Evolutionary conservation across 2,888 invertebrate genomes (phyloP).

Genomic region (Neocrepidodera transversa): DNA sequence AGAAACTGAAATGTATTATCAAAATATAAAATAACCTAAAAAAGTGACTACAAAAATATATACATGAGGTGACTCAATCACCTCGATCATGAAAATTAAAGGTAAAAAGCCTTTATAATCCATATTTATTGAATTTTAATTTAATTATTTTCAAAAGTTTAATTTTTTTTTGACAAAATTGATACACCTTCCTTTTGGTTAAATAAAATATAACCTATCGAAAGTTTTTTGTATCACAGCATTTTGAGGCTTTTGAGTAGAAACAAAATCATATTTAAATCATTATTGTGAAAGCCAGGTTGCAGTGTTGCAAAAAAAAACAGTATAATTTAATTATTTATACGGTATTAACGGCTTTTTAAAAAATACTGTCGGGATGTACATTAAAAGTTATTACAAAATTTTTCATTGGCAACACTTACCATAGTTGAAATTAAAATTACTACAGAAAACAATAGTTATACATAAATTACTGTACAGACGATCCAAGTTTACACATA

Average conservation of each 20-base stretch:
- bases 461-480: conserved; percentile 5
- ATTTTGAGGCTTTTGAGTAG: conserved; percentile 55
- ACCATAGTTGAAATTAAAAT: too few relatives aligned
- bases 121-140: conserved; percentile 18
- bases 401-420: too few relatives aligned
- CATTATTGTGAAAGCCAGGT: background rate
- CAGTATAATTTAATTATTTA: too few relatives aligned
- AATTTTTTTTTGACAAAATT: conserved; percentile 19
- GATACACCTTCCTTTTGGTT: conserved; percentile 17
- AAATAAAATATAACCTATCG: conserved; percentile 27
- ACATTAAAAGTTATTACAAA: too few relatives aligned
- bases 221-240: conserved; percentile 54
- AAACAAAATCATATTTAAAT: conserved; percentile 32
- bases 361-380: too few relatives aligned
- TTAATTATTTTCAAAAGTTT: background rate
- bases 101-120: conserved; percentile 24
- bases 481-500: conserved; percentile 14
- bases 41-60: conserved; percentile 49
- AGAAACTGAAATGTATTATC: conserved; percentile 50
- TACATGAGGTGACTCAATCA: conserved; percentile 40
- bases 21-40: conserved; percentile 52
- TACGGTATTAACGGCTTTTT: too few relatives aligned
- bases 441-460: conserved; percentile 7
- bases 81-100: conserved; percentile 30
- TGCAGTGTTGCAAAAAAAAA: conserved; percentile 20